Base-by-base conservation (phyloP, 1,140 invertebrate genomes). In the Sesamia nonagrioides region DNA sequence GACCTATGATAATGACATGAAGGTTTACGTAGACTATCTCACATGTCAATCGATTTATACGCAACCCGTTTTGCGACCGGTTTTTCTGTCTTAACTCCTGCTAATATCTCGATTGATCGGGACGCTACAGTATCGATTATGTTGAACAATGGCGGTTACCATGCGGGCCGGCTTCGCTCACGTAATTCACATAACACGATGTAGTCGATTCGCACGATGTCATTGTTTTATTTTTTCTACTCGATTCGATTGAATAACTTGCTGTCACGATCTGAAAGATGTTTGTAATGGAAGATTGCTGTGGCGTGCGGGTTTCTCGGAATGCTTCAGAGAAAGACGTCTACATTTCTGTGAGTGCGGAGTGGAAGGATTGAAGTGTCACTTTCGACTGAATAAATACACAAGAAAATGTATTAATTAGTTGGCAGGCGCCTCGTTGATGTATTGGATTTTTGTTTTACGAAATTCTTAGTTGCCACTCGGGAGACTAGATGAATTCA, bases 191-290 rank as follows among this genome's bases (percentile, higher is more conserved):
- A 48, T 76, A 76, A 48, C 37, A 58, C 21, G 56, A 45, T 60
- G 56, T 61, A 48, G 27, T 33, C 56, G 73, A 48, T 75, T 74
- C 60, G 45, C 61, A 77, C 74, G 74, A 77, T 66, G 60, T 54
- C 42, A 56, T 68, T 77, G 60, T 68, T 52, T 77, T 54, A 45
- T 77, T 77, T 68, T 77, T 66, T 77, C 50, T 66, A 77, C 66
- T 68, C 48, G 60, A 77, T 68, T 77, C 74, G 60, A 77, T 77
- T 77, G 74, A 77, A 77, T 77, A 68, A 66, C 61, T 54, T 15
- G 35, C 17, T 13, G 74, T 77, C 74, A 68, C 58, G 72, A 45
- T 48, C 18, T 61, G 21, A 33, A 21, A 33, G 58, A 48, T 21
- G 60, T 40, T 17, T 52, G n/a, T 73, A 33, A 69, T 40, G 37